Evolutionary conservation across 2,888 invertebrate genomes (phyloP).

Genomic region (Drosophila silvestris): DNA sequence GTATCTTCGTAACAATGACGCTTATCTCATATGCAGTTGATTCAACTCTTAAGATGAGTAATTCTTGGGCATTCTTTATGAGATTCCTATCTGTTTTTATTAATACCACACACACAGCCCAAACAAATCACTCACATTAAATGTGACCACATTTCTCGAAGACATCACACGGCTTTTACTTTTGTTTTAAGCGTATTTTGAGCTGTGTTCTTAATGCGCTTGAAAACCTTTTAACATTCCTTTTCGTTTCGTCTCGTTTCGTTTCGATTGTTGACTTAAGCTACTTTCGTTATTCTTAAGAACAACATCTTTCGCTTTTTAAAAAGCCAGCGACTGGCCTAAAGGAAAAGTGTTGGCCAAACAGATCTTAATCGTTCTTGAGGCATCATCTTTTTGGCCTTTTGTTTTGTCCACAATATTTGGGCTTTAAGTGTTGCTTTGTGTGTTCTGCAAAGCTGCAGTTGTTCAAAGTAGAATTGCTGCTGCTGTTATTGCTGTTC

Average conservation of each 20-base stretch:
- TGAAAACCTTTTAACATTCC: conserved; percentile 77
- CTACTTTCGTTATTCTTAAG: conserved; percentile 69
- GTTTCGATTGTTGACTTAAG: conserved; percentile 67
- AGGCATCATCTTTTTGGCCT: conserved; percentile 13
- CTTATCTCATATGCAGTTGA: not conserved
- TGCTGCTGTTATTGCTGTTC: conserved; percentile 10
- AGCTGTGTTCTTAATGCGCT: conserved; percentile 39
- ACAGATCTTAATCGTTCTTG: conserved; percentile 55
- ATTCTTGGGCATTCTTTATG: not conserved
- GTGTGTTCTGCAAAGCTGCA: conserved; percentile 31
- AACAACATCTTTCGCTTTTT: conserved; percentile 72
- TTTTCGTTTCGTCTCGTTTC: conserved; percentile 54
- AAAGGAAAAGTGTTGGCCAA: conserved; percentile 63
- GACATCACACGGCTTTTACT: conserved; percentile 67
- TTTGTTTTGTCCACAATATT: conserved; percentile 49
- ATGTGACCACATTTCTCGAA: conserved; percentile 12
- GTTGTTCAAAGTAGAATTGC: conserved; percentile 8
- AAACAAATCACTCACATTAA: not conserved
- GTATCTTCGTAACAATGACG: not conserved
- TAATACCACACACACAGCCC: conserved; percentile 14
- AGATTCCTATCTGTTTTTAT: conserved; percentile 2
- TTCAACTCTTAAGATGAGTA: not conserved
- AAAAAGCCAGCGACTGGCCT: conserved; percentile 16
- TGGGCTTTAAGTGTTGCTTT: conserved; percentile 48
- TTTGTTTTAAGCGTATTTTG: conserved; percentile 55